Conservation (phyloP, 2,888 invertebrate genomes). For the Drosophila stalkeri region DNA sequence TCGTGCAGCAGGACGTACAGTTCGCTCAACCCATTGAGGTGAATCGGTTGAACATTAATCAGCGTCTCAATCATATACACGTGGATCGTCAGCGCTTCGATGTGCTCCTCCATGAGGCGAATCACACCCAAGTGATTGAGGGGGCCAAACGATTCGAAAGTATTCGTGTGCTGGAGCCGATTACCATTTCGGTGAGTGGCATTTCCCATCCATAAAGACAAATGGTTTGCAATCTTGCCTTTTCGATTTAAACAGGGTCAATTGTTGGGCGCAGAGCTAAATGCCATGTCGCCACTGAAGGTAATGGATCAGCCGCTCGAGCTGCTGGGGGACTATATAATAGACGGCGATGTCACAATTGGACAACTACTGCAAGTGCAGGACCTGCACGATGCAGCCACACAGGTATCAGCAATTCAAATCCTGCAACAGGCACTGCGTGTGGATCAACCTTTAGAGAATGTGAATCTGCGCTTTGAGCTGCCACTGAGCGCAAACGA, state of each 20-base stretch:
- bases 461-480: slow-evolving; percentile 75
- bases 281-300: slow-evolving; percentile 85
- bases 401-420: slow-evolving; percentile 56
- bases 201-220: too few relatives aligned
- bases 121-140: slow-evolving; percentile 84
- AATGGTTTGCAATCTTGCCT: neutral
- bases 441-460: slow-evolving; percentile 62
- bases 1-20: slow-evolving; percentile 85
- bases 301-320: slow-evolving; percentile 84
- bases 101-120: slow-evolving; percentile 84
- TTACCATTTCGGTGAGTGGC: slow-evolving; percentile 82
- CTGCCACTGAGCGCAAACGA: slow-evolving; percentile 79
- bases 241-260: slow-evolving; percentile 81
- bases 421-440: slow-evolving; percentile 69
- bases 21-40: slow-evolving; percentile 84
- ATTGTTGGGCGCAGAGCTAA: slow-evolving; percentile 84
- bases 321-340: slow-evolving; percentile 84
- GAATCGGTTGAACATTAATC: slow-evolving; percentile 83
- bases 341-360: slow-evolving; percentile 86
- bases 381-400: slow-evolving; percentile 70
- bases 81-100: slow-evolving; percentile 85
- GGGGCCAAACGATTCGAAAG: slow-evolving; percentile 85
- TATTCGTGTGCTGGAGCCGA: slow-evolving; percentile 85
- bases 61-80: slow-evolving; percentile 86
- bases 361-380: slow-evolving; percentile 82